phyloP scores from a whole-genome alignment of 2,113 vertebrate species.

The Oreochromis niloticus region DNA sequence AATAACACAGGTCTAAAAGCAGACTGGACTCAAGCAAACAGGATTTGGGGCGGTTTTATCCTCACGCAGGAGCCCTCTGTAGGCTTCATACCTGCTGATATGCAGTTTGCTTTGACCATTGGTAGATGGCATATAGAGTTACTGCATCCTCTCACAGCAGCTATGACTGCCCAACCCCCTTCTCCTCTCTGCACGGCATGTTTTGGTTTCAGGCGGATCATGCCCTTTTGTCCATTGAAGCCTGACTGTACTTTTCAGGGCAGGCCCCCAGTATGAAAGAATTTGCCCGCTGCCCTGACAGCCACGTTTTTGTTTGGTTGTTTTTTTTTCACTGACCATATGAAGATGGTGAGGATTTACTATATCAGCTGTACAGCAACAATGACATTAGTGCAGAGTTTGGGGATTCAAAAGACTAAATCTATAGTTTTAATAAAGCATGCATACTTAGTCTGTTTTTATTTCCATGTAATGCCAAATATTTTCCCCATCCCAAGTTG shows the following conservation, averaged over 20 bases:
- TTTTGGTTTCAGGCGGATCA: constrained; percentile 52
- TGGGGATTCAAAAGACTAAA: neutral
- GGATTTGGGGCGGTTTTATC: neutral
- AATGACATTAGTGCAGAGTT: neutral
- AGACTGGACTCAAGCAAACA: neutral
- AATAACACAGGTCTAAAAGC: neutral
- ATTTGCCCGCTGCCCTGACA: constrained; percentile 31
- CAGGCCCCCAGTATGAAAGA: constrained; percentile 8
- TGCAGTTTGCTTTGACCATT: constrained; percentile 6
- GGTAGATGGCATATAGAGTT: constrained; percentile 30
- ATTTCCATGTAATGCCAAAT: neutral
- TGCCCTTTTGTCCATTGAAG: constrained; percentile 53
- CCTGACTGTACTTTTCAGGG: constrained; percentile 48
- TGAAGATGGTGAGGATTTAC: neutral
- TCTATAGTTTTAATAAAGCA: neutral
- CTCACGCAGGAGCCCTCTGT: neutral
- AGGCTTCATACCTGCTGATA: neutral
- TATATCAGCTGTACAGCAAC: neutral
- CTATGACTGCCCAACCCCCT: constrained; percentile 33
- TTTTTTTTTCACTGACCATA: neutral
- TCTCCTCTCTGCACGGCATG: constrained; percentile 6
- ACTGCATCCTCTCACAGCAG: neutral
- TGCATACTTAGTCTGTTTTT: neutral
- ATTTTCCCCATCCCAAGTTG: neutral
- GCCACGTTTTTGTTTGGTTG: neutral